These are phyloP conservation scores for Eucera pruinosa DNA, from an alignment of 2,888 invertebrate species.

Conservation along the genomic window DNA sequence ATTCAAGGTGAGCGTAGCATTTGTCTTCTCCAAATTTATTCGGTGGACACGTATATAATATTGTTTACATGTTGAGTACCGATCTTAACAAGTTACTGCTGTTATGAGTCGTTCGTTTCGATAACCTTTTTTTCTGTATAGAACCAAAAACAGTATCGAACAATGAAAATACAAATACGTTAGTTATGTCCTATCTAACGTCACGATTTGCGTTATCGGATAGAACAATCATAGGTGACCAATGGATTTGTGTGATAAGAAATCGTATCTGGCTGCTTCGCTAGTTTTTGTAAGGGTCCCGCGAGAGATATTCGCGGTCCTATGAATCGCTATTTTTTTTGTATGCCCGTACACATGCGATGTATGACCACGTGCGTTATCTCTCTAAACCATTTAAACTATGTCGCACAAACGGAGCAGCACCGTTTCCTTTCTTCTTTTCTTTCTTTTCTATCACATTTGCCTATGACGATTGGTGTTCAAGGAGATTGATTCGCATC, in stretches of 20 bases:
- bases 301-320: no score
- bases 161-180: no score
- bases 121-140: neutral
- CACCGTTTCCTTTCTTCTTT: conserved; percentile 3
- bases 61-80: no score
- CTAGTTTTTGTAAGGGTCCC: neutral
- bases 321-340: neutral
- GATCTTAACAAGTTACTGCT: no score
- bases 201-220: no score
- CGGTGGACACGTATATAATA: conserved; percentile 23
- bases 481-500: conserved; percentile 1
- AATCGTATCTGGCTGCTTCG: neutral
- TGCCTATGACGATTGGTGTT: neutral
- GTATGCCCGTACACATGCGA: neutral
- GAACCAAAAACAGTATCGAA: neutral
- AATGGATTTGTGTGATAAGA: neutral
- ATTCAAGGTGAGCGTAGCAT: conserved; percentile 45
- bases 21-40: neutral
- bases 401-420: neutral
- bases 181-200: no score
- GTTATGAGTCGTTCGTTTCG: neutral
- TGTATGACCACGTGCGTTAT: conserved; percentile 23
- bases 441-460: neutral
- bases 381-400: neutral
- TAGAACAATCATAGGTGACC: no score